Percentiles rank a stretch among this genome's conserved stretches.
These are phyloP conservation scores for Sarcophaga carnaria DNA, from an alignment of 2,888 invertebrate species.

Conservation along the genomic window DNA sequence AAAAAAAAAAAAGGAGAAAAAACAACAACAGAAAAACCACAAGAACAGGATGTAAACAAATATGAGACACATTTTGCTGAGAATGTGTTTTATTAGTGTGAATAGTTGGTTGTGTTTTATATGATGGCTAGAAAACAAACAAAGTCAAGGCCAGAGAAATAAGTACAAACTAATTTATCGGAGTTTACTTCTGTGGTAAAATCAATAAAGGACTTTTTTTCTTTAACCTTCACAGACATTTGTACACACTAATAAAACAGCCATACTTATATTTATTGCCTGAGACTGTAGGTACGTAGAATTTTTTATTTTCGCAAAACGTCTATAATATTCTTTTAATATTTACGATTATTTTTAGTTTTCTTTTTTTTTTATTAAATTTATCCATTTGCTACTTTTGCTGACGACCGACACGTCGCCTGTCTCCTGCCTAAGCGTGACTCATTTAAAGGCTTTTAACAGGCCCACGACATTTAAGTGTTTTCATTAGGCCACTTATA, in stretches of 20 bases:
- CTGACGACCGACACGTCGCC: neutral
- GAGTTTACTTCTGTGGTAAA: neutral
- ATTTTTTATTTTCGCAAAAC: no score
- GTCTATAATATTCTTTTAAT: conserved; percentile 36
- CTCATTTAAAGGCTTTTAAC: conserved; percentile 36
- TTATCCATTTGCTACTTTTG: conserved; percentile 5
- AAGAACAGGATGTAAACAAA: conserved; percentile 63
- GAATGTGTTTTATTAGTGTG: conserved; percentile 8
- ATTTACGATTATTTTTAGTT: conserved; percentile 11
- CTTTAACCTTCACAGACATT: no score
- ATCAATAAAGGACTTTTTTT: neutral
- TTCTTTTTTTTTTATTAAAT: neutral
- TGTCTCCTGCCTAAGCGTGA: conserved; percentile 28
- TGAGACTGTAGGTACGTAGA: no score
- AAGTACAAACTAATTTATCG: neutral
- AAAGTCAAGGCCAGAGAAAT: conserved; percentile 13
- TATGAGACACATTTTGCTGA: conserved; percentile 49
- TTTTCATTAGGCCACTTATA: conserved; percentile 32
- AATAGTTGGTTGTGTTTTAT: neutral
- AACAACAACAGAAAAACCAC: conserved; percentile 22
- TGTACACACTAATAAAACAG: no score
- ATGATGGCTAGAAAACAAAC: conserved; percentile 7
- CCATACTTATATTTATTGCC: no score
- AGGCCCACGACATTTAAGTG: conserved; percentile 8
- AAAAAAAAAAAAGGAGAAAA: neutral